Percentiles rank a stretch among this genome's conserved stretches.
Evolutionary conservation across 2,113 vertebrate species (phyloP).

Genomic region (Poecile atricapillus): DNA sequence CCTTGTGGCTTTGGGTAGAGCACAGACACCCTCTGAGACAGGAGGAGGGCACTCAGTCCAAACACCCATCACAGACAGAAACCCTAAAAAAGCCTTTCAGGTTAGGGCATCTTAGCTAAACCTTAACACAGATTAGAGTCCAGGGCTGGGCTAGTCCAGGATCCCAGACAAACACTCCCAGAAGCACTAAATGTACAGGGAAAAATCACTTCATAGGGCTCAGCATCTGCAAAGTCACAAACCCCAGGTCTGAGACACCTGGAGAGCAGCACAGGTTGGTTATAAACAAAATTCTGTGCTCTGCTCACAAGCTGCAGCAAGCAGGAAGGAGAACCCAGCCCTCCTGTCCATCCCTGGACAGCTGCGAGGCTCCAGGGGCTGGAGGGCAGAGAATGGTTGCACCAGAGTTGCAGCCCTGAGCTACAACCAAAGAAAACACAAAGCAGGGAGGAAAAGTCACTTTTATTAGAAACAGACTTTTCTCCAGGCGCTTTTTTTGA

Average conservation of each 20-base stretch:
- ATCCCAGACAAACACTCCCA: neutral
- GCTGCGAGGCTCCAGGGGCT: neutral
- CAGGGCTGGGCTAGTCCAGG: neutral
- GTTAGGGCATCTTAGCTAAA: neutral
- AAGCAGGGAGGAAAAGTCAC: neutral
- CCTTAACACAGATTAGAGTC: accelerated
- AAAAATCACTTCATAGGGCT: neutral
- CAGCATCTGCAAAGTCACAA: neutral
- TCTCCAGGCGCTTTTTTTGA: neutral
- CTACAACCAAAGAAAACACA: neutral
- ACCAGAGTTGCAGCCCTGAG: neutral
- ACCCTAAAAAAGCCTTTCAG: neutral
- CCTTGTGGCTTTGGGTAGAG: neutral
- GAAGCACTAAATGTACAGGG: neutral
- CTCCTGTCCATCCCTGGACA: neutral
- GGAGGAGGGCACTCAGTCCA: neutral
- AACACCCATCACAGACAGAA: accelerated
- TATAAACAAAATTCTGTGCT: accelerated
- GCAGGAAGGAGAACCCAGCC: neutral
- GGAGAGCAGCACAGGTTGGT: neutral
- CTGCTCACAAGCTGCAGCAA: too few relatives aligned
- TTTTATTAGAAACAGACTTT: neutral
- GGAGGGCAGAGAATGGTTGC: neutral
- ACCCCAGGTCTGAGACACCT: accelerated
- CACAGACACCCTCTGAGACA: neutral